Evolutionary conservation across 2,113 vertebrate species (phyloP), one percentile per base, ranked within the genome.

Genomic region (Sinocyclocheilus rhinocerous): DNA sequence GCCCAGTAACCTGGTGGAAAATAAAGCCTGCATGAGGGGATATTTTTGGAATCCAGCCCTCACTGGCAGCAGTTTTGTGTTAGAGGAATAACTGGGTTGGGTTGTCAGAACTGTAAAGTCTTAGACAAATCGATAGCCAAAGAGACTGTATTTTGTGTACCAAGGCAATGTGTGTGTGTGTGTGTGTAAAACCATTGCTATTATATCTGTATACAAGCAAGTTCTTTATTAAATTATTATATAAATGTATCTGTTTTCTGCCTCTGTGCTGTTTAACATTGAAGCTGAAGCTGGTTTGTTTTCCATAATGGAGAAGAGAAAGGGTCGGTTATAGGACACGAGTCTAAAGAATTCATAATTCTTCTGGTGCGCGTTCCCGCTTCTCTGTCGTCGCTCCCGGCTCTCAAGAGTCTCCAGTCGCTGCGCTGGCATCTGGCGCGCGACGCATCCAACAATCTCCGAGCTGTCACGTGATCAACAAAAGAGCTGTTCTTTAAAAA

Each of bases 401-500:
- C 36, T 36, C 36, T 36, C 36, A 36, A 5, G 42, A 8, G 42
- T 9, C 42, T 69, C 33, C 33, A 52, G 83, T 76, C 94, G 93
- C 92, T 92, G 90, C 83, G 93, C 89, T 95, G 93, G 93, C 93
- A 92, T 94, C 92, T 94, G 94, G 91, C 82, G 80, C 78, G 16
- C 57, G 39, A 45, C 20, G 52, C 52, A 57, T 86, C 65, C 5
- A 36, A 22, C 52, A 29, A 39, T 26, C 85, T 83, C 75, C 63
- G 33, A 50, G 22, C 10, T 70, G 83, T 92, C 89, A 90, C 90
- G 88, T 91, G 88, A 86, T 29, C 76, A 33, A 65, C 33, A 9
- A 52, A 50, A 48, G 15, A 48, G 20, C 55, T 24, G 65, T 69
- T 12, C 13, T 55, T 42, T 65, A 65, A 86, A 48, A 81, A 76